These are phyloP conservation scores for Lapara coniferarum DNA, from an alignment of 2,888 invertebrate species.

Conservation along the genomic window DNA sequence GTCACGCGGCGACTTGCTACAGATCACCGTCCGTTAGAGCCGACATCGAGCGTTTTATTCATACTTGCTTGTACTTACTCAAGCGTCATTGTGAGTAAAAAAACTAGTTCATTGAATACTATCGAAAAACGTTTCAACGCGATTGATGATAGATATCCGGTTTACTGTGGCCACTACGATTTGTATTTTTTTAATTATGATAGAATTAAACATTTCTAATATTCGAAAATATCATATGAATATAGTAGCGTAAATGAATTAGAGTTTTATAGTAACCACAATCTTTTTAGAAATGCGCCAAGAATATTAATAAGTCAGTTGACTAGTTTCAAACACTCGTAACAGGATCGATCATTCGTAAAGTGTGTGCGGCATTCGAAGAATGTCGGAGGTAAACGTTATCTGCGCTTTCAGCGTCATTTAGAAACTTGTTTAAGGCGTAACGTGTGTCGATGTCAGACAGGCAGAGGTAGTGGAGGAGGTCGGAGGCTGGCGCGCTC, in stretches of 20 bases:
- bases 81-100: slow-evolving; percentile 51
- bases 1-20: slow-evolving; percentile 42
- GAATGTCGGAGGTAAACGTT: slow-evolving; percentile 16
- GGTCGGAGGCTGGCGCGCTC: slow-evolving; percentile 29
- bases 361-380: slow-evolving; percentile 11
- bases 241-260: background rate
- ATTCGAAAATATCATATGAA: background rate
- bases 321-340: background rate
- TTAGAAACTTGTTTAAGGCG: slow-evolving; percentile 31
- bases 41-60: slow-evolving; percentile 54
- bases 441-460: slow-evolving; percentile 25
- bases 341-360: slow-evolving; percentile 5
- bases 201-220: background rate
- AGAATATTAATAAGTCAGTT: background rate
- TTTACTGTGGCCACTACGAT: slow-evolving; percentile 5
- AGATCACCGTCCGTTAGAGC: slow-evolving; percentile 54
- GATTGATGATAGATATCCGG: background rate
- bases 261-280: background rate
- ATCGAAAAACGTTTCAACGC: slow-evolving; percentile 41
- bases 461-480: slow-evolving; percentile 4
- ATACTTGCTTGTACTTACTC: slow-evolving; percentile 61
- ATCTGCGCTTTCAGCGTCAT: slow-evolving; percentile 23
- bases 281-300: background rate
- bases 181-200: background rate
- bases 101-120: slow-evolving; percentile 62